Percentiles rank a stretch among this genome's conserved stretches.
These are phyloP conservation scores for Ptilonorhynchus violaceus DNA, from an alignment of 2,113 vertebrate genomes.

Conservation along the genomic window DNA sequence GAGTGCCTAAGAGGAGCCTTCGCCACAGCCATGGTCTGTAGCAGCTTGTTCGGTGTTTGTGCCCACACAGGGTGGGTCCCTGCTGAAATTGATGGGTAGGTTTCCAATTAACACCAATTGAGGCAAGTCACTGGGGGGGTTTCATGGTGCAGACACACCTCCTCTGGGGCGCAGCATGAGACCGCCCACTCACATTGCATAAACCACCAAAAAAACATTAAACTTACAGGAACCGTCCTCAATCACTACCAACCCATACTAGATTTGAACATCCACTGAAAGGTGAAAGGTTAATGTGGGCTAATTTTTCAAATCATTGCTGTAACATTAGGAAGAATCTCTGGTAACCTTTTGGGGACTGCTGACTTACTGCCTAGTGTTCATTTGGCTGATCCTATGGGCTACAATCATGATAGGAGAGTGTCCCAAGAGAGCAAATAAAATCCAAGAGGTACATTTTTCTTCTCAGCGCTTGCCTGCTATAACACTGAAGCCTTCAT, in stretches of 20 bases:
- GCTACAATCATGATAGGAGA: constrained; percentile 21
- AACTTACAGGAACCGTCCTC: neutral
- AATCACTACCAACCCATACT: neutral
- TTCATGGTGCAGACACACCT: neutral
- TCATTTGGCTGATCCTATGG: constrained; percentile 31
- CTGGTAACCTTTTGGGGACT: constrained; percentile 55
- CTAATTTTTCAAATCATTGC: constrained; percentile 48
- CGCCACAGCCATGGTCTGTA: neutral
- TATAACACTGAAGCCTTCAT: constrained; percentile 25
- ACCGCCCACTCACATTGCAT: neutral
- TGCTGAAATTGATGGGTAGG: neutral
- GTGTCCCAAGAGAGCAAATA: constrained; percentile 62
- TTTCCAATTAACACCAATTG: constrained; percentile 22
- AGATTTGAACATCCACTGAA: constrained; percentile 4
- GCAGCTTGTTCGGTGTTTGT: neutral
- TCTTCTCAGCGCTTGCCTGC: constrained; percentile 34
- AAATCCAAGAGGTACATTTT: constrained; percentile 62
- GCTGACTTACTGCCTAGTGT: constrained; percentile 41
- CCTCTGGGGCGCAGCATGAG: neutral
- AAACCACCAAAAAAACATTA: neutral
- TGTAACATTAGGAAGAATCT: constrained; percentile 56
- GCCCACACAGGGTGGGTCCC: neutral
- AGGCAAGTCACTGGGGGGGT: neutral
- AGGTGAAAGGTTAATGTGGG: constrained; percentile 42
- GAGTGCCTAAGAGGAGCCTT: neutral